Evolutionary conservation across 1,140 invertebrate species (phyloP), one percentile per base, ranked within the genome.

Genomic region (Drosophila subobscura): DNA sequence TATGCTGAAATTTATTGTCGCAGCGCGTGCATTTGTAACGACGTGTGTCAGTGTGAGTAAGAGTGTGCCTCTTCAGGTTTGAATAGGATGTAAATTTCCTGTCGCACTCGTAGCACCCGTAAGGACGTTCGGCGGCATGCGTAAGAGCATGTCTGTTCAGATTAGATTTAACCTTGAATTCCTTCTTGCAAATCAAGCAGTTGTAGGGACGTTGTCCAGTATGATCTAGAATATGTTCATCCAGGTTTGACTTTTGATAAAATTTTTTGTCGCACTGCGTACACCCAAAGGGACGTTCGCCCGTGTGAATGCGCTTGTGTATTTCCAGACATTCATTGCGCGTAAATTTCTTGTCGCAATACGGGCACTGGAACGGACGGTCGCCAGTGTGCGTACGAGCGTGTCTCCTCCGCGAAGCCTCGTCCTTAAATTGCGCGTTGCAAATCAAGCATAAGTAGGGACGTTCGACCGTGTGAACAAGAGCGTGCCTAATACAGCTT

Each of bases 401-500:
- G 8, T 41, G 40, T 4, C 5, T 14, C 8, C 0, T 7, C 10
- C n/a, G 40, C 25, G 5, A 6, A 27, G 5, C 5, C 25, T 6
- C 6, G 0, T 1, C 0, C 25, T 6, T 27, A 5, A 27, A 8
- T 2, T 49, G 44, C 8, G 44, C 58, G 8, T 8, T 12, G 20
- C 7, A 22, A 41, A 12, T 41, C 40, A 14, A 41, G 22, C 70
- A 72, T 50, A 67, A 47, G 12, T 54, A 72, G 0, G 70, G 70
- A 37, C 64, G 55, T 10, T 60, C 56, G 12, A 50, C 56, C 1
- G 64, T 68, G n/a, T 72, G 70, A 10, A 16, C 25, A n/a, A 49
- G 64, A 44, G 7, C 40, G 41, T 72, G 70, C 27, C 29, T 40
- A 7, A 51, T 14, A n/a, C 66, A 29, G 2, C 40, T 53, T 6